These are phyloP conservation scores for Eurois occulta DNA, from an alignment of 2,888 invertebrate species.

Conservation along the genomic window DNA sequence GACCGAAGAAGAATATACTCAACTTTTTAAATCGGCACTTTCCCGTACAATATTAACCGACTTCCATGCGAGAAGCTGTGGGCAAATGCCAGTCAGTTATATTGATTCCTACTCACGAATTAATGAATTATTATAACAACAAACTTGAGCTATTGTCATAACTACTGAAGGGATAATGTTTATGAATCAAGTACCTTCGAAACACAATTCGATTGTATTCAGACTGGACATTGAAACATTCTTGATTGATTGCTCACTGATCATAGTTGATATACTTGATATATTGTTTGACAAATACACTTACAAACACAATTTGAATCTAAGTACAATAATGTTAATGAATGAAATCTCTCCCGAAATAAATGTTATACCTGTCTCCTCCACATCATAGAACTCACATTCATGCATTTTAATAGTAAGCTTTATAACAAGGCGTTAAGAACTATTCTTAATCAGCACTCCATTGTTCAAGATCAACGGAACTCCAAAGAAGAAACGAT, in stretches of 20 bases:
- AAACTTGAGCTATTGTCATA: constrained; percentile 7
- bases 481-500: constrained; percentile 51
- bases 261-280: constrained; percentile 62
- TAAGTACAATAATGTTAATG: constrained; percentile 70
- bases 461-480: constrained; percentile 18
- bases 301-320: constrained; percentile 69
- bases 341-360: constrained; percentile 64
- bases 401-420: constrained; percentile 17
- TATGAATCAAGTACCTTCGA: constrained; percentile 15
- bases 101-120: background rate
- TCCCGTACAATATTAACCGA: background rate
- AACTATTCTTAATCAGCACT: constrained; percentile 15
- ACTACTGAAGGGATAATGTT: constrained; percentile 11
- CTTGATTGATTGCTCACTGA: constrained; percentile 63
- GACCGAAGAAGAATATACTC: background rate
- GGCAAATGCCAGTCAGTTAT: background rate
- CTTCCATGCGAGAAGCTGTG: background rate
- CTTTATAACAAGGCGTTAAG: constrained; percentile 30
- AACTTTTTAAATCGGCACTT: background rate
- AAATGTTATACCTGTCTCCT: constrained; percentile 52
- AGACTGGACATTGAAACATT: constrained; percentile 41
- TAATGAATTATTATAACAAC: background rate
- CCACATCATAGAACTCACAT: constrained; percentile 15
- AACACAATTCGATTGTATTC: constrained; percentile 46
- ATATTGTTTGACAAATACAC: constrained; percentile 69